Evolutionary conservation across 2,888 invertebrate genomes (phyloP).

Genomic region (Dynastes maya): DNA sequence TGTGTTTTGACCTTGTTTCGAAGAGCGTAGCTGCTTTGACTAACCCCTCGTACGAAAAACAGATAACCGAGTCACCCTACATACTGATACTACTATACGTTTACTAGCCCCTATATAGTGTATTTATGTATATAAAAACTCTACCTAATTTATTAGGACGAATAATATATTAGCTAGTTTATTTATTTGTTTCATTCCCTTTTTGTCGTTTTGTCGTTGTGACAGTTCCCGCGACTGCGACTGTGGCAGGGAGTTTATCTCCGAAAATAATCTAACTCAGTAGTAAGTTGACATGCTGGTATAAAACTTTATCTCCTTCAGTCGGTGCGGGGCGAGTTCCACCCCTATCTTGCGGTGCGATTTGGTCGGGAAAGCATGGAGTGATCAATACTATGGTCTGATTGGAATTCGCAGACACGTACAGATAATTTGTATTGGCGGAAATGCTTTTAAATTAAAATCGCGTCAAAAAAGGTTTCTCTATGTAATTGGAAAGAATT

Average conservation of each 20-base stretch:
- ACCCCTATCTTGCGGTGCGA: neutral
- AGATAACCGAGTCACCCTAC: conserved; percentile 1
- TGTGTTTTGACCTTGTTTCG: conserved; percentile 33
- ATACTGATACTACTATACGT: neutral
- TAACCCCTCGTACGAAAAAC: conserved; percentile 13
- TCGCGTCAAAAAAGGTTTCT: too few relatives aligned
- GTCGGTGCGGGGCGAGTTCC: neutral
- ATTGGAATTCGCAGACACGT: neutral
- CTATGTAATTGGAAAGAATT: too few relatives aligned
- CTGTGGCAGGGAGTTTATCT: conserved; percentile 14
- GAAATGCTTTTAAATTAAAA: too few relatives aligned
- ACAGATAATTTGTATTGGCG: neutral
- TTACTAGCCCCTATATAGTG: neutral
- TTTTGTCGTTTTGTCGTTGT: neutral
- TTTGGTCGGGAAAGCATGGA: neutral
- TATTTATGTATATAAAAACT: conserved; percentile 11
- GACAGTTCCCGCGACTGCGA: neutral
- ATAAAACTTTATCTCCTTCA: conserved; percentile 12
- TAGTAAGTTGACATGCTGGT: conserved; percentile 14
- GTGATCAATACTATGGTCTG: neutral
- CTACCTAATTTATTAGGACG: conserved; percentile 30
- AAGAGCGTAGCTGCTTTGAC: neutral
- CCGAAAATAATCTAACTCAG: conserved; percentile 31
- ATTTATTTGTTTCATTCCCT: neutral
- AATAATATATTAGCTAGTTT: conserved; percentile 31